phyloP scores from a whole-genome alignment of 1,140 invertebrate species.

The Drosophila sproati region DNA sequence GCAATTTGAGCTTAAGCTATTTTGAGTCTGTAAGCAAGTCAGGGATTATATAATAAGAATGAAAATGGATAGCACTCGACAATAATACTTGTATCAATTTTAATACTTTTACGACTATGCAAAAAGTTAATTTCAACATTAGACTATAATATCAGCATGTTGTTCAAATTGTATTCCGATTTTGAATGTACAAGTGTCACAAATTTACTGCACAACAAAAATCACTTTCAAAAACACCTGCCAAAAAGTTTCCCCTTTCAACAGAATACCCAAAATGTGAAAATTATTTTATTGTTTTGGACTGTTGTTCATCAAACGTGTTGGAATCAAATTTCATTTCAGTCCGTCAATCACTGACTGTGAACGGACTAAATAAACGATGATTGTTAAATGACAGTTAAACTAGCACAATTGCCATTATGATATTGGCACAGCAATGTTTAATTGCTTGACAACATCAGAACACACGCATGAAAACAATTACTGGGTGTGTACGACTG shows the following conservation, averaged over 20 bases:
- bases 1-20: background rate
- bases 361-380: constrained; percentile 51
- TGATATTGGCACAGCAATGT: constrained; percentile 68
- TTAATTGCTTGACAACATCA: constrained; percentile 78
- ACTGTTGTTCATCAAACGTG: constrained; percentile 45
- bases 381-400: constrained; percentile 56
- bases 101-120: too few species aligned
- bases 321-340: constrained; percentile 44
- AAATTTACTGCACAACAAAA: too few species aligned
- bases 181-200: too few species aligned
- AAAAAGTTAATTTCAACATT: too few species aligned
- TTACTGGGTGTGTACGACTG: background rate
- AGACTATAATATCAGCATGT: too few species aligned
- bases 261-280: background rate
- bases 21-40: background rate
- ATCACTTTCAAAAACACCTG: constrained; percentile 1
- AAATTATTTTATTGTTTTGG: constrained; percentile 2
- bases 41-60: too few species aligned
- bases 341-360: constrained; percentile 14
- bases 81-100: too few species aligned
- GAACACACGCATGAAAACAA: constrained; percentile 46
- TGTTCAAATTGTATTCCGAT: too few species aligned
- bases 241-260: background rate
- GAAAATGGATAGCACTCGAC: too few species aligned
- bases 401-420: constrained; percentile 70